Evolutionary conservation across 2,113 vertebrate genomes (phyloP).

Genomic region (Ardeotis arabs): DNA sequence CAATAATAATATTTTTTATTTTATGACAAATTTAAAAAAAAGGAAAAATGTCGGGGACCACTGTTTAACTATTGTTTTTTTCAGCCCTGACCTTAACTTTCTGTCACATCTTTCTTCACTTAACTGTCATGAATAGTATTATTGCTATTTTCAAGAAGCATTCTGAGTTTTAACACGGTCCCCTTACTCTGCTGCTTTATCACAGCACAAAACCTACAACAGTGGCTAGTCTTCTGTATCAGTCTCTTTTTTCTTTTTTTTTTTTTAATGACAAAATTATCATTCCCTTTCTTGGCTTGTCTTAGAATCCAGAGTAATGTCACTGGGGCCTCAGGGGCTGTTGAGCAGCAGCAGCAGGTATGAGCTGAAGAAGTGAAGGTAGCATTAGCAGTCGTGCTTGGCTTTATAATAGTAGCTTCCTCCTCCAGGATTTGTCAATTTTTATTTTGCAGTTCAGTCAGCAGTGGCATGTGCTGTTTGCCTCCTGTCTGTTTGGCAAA

Average conservation of each 20-base stretch:
- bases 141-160: not conserved
- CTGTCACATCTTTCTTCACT: not conserved
- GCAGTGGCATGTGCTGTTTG: constrained; percentile 59
- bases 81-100: not conserved
- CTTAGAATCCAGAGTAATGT: constrained; percentile 45
- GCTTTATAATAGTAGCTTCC: constrained; percentile 49
- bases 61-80: not conserved
- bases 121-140: not conserved
- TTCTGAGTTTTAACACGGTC: not conserved
- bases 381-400: not conserved
- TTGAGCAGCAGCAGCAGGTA: constrained; percentile 21
- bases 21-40: not conserved
- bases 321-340: constrained; percentile 18
- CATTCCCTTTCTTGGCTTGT: constrained; percentile 22
- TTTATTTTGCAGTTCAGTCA: constrained; percentile 72
- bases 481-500: constrained; percentile 67
- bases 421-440: constrained; percentile 73
- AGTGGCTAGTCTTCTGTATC: not conserved
- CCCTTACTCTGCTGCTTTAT: not conserved
- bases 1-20: not conserved
- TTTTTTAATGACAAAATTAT: constrained; percentile 38
- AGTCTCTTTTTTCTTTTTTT: not conserved
- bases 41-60: not conserved
- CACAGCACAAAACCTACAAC: not conserved
- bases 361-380: constrained; percentile 15